These are phyloP conservation scores for Keiferia lycopersicella DNA, from an alignment of 2,888 invertebrate genomes.

Conservation along the genomic window DNA sequence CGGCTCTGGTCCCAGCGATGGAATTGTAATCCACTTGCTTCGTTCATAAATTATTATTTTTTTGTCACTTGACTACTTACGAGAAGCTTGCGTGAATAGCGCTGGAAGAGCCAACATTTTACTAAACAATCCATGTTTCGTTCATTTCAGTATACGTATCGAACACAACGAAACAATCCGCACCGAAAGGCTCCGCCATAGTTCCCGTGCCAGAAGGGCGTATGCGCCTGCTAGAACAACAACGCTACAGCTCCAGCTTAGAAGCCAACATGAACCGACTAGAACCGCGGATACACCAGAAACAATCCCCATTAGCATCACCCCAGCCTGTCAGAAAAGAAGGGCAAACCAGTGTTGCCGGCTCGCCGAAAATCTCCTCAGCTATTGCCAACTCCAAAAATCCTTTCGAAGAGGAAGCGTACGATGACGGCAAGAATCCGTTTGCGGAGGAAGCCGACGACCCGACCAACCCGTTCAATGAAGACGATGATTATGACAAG, in stretches of 20 bases:
- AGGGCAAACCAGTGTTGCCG: constrained; percentile 11
- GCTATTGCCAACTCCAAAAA: constrained; percentile 53
- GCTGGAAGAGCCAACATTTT: neutral
- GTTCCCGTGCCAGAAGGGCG: constrained; percentile 81
- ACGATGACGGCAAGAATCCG: constrained; percentile 84
- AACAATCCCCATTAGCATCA: constrained; percentile 45
- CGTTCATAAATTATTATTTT: too few species aligned
- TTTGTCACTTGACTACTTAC: too few species aligned
- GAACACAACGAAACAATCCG: constrained; percentile 55
- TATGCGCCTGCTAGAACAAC: constrained; percentile 77
- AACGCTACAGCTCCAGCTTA: constrained; percentile 82
- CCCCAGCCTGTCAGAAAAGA: constrained; percentile 42
- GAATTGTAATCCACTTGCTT: too few species aligned
- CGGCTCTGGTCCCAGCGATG: too few species aligned
- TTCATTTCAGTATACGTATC: constrained; percentile 58
- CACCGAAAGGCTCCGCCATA: constrained; percentile 63
- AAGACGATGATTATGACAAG: constrained; percentile 86
- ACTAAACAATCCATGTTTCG: neutral
- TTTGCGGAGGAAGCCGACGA: constrained; percentile 78
- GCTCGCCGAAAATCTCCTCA: constrained; percentile 52
- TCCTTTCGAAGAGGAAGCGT: constrained; percentile 69
- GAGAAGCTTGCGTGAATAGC: too few species aligned
- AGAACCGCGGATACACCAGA: constrained; percentile 49
- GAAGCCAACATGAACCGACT: constrained; percentile 80
- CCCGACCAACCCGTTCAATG: constrained; percentile 78